Conservation (phyloP, 2,888 invertebrate species). For the Fissipunctia ypsillon region DNA sequence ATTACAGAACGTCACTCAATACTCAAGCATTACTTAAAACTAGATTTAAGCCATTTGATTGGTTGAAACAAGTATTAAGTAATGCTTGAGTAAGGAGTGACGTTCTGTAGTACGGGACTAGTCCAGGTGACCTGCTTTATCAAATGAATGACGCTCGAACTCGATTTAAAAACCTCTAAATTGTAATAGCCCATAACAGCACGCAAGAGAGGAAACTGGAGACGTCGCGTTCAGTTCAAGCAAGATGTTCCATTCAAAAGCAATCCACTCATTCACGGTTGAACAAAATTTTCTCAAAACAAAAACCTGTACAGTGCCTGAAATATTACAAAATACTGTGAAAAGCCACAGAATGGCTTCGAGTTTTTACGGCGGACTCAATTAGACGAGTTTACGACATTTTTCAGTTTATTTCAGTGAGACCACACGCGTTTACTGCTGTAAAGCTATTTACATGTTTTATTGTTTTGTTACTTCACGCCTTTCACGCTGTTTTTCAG, state of each 20-base stretch:
- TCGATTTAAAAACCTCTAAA: not conserved
- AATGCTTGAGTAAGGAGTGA: too few species aligned
- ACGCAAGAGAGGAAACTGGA: not conserved
- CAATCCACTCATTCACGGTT: not conserved
- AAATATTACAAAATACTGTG: constrained; percentile 59
- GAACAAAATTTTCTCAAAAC: constrained; percentile 12
- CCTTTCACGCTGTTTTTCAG: constrained; percentile 24
- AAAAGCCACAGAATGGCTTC: constrained; percentile 59
- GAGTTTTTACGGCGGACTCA: constrained; percentile 65
- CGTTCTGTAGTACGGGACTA: too few species aligned
- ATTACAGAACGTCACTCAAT: too few species aligned
- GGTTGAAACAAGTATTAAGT: too few species aligned
- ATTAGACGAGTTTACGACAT: constrained; percentile 69
- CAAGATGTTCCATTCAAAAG: constrained; percentile 1
- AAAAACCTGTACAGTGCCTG: constrained; percentile 21
- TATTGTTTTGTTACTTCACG: constrained; percentile 44
- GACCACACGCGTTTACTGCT: constrained; percentile 63
- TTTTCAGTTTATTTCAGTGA: constrained; percentile 68
- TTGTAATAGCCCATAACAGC: not conserved
- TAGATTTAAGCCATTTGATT: too few species aligned
- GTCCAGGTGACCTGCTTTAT: not conserved
- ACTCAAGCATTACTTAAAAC: too few species aligned
- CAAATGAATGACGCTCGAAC: not conserved
- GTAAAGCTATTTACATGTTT: constrained; percentile 60
- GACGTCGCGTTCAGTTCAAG: not conserved